Conservation (phyloP, 1,140 invertebrate genomes). For the Achatina immaculata region DNA sequence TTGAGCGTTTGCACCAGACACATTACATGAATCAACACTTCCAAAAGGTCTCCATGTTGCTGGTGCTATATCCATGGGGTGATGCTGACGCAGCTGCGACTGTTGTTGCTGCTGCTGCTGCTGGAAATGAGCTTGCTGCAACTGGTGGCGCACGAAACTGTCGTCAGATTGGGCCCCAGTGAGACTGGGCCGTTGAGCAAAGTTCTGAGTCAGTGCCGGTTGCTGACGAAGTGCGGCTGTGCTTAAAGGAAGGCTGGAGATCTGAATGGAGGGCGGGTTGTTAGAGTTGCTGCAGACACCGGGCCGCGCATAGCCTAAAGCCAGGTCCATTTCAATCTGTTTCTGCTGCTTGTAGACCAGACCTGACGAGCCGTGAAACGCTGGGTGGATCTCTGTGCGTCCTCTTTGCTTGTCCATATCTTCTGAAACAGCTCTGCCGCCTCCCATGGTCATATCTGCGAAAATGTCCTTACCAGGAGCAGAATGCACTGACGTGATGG, state of each 20-base stretch:
- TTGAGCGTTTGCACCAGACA: not conserved
- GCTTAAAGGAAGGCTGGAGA: not conserved
- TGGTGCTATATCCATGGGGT: not conserved
- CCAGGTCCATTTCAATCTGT: not conserved
- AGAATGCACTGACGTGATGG: not conserved
- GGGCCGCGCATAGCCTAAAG: not conserved
- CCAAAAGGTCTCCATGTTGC: constrained; percentile 2
- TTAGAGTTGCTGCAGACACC: not conserved
- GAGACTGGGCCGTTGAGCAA: not conserved
- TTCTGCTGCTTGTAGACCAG: constrained; percentile 9
- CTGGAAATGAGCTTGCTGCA: constrained; percentile 8
- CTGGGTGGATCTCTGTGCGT: not conserved
- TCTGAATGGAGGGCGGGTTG: constrained; percentile 1
- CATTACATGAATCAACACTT: not conserved
- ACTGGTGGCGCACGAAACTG: constrained; percentile 1
- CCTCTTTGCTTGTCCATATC: constrained; percentile 21
- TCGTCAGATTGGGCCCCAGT: not conserved
- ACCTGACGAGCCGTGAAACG: constrained; percentile 10
- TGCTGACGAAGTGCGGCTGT: not conserved
- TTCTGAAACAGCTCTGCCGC: not conserved
- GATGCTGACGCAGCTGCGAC: constrained; percentile 14
- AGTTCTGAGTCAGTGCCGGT: not conserved
- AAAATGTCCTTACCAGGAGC: not conserved
- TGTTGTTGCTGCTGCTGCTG: constrained; percentile 35
- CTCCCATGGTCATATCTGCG: not conserved